Evolutionary conservation across 2,888 invertebrate species (phyloP).

Genomic region (Cataglyphis livida): DNA sequence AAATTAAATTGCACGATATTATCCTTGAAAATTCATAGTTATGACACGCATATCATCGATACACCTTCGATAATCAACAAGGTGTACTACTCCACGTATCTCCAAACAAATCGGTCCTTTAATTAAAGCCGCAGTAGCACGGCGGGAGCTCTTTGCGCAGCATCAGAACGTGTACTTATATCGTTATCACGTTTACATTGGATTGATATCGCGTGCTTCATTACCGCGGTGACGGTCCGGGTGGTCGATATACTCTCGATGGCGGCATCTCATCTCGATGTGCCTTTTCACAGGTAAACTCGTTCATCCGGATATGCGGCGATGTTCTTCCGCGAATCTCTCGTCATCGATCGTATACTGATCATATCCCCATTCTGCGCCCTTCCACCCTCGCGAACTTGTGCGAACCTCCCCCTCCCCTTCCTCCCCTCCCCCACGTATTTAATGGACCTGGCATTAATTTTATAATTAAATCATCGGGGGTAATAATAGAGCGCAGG

Average conservation of each 20-base stretch:
- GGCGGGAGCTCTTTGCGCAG: constrained; percentile 52
- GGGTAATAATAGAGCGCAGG: constrained; percentile 83
- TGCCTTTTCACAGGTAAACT: background rate
- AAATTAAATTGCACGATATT: constrained; percentile 55
- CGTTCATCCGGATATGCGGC: constrained; percentile 28
- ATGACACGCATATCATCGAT: background rate
- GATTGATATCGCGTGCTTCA: constrained; percentile 57
- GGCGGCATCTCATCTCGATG: constrained; percentile 3
- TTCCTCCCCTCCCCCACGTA: constrained; percentile 46
- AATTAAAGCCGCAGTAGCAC: constrained; percentile 66
- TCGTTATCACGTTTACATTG: constrained; percentile 70
- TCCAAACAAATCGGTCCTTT: constrained; percentile 67
- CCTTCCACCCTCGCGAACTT: background rate
- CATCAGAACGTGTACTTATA: constrained; percentile 61
- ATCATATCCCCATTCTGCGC: background rate
- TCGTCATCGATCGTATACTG: constrained; percentile 35
- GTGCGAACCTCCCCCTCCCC: constrained; percentile 36
- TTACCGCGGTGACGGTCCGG: constrained; percentile 1
- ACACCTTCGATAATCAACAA: constrained; percentile 51
- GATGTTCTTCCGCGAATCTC: constrained; percentile 19
- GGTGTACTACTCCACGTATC: constrained; percentile 53
- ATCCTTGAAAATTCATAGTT: constrained; percentile 19
- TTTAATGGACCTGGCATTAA: constrained; percentile 82
- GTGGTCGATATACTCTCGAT: constrained; percentile 12
- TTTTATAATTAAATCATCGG: constrained; percentile 85